These are phyloP conservation scores for Ochropleura plecta DNA, from an alignment of 2,888 invertebrate species.

Conservation along the genomic window DNA sequence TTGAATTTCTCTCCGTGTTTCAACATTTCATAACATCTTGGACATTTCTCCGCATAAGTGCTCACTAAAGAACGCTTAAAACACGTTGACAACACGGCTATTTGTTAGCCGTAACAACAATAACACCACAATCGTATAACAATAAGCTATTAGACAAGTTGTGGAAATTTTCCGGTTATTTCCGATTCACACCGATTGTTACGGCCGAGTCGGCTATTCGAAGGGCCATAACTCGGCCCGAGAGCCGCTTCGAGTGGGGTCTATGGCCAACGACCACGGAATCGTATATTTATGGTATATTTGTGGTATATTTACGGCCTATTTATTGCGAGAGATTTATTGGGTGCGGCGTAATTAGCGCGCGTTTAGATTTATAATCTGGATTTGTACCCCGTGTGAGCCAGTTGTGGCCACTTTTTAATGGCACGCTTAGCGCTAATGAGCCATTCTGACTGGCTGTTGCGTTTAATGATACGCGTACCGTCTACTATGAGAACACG, in stretches of 20 bases:
- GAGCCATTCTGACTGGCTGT: constrained; percentile 72
- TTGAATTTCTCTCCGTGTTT: constrained; percentile 59
- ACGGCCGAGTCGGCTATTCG: constrained; percentile 80
- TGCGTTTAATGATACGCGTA: constrained; percentile 64
- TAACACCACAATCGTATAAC: constrained; percentile 83
- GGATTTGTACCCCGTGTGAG: constrained; percentile 65
- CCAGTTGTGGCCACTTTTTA: constrained; percentile 72
- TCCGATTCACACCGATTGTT: constrained; percentile 89
- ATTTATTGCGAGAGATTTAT: constrained; percentile 87
- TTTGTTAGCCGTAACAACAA: constrained; percentile 78
- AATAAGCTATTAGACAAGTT: constrained; percentile 89
- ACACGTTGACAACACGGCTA: constrained; percentile 79
- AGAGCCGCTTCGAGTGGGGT: constrained; percentile 86
- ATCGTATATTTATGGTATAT: constrained; percentile 84
- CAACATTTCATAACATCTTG: constrained; percentile 62
- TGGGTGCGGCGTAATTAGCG: constrained; percentile 86
- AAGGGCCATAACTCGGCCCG: constrained; percentile 82
- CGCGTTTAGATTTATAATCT: constrained; percentile 81
- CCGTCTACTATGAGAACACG: constrained; percentile 34
- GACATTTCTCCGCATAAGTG: constrained; percentile 65
- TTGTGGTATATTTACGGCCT: constrained; percentile 85
- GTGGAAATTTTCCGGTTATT: constrained; percentile 90
- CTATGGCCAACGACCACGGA: constrained; percentile 84
- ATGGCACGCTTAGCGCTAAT: constrained; percentile 74
- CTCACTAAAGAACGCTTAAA: constrained; percentile 79